Percentiles rank a stretch among this genome's conserved stretches.
Conservation (phyloP, 2,113 vertebrate genomes). For the Rhegmatorhina hoffmannsi region DNA sequence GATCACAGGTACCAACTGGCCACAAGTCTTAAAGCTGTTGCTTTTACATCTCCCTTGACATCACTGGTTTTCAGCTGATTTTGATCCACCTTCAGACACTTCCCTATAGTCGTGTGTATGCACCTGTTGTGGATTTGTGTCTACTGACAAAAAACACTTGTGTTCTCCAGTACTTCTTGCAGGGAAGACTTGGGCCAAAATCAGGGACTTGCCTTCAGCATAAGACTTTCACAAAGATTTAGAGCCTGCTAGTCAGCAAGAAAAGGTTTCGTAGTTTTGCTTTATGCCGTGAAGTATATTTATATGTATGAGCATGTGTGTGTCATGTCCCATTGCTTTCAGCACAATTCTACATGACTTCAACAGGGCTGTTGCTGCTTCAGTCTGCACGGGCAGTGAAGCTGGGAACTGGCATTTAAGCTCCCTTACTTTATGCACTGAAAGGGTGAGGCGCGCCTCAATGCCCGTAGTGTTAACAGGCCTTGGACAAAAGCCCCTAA, state of each 20-base stretch:
- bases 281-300: neutral
- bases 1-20: neutral
- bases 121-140: neutral
- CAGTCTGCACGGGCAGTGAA: neutral
- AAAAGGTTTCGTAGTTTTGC: neutral
- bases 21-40: neutral
- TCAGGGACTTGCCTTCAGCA: neutral
- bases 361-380: neutral
- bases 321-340: neutral
- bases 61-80: neutral
- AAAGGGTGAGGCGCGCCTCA: neutral
- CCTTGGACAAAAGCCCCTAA: neutral
- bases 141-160: neutral
- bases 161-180: neutral
- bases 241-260: neutral
- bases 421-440: neutral
- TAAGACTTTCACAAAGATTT: neutral
- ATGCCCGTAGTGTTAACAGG: neutral
- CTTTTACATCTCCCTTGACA: neutral
- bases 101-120: neutral
- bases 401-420: neutral
- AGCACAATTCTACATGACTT: neutral
- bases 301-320: neutral
- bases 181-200: neutral
- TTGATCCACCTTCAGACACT: neutral